A percentile compares a stretch with the other conserved stretches of the same genome.
phyloP scores from a whole-genome alignment of 2,113 vertebrate genomes.

The Chinchilla lanigera region DNA sequence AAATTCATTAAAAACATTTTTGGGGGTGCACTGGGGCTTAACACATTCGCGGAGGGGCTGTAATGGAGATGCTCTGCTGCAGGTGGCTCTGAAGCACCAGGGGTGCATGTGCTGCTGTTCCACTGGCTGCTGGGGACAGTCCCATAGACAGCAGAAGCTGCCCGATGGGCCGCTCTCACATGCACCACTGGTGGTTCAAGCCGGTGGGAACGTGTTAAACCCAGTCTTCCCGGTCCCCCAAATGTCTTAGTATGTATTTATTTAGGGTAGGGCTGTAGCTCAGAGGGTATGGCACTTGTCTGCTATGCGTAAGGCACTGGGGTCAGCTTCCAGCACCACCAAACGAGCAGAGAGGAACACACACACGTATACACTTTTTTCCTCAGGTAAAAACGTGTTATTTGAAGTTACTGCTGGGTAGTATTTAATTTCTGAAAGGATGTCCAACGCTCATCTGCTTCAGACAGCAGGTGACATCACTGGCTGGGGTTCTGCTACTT shows the following conservation, averaged over 20 bases:
- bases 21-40: not conserved
- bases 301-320: not conserved
- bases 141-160: not conserved
- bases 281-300: not conserved
- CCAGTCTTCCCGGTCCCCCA: not conserved
- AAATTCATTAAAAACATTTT: conserved; percentile 11
- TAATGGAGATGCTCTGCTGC: not conserved
- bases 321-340: not conserved
- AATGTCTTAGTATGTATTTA: not conserved
- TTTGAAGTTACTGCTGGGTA: conserved; percentile 1
- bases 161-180: not conserved
- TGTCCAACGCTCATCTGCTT: not conserved
- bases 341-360: not conserved
- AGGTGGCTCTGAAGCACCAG: not conserved
- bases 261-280: not conserved
- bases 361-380: not conserved
- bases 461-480: not conserved
- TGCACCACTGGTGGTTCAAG: not conserved
- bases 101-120: not conserved
- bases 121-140: not conserved
- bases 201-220: not conserved
- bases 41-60: not conserved
- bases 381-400: not conserved
- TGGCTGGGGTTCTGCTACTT: not conserved
- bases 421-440: conserved; percentile 12